phyloP scores from a whole-genome alignment of 2,797 vertebrate genomes.

The Toxotes lorentzi region DNA sequence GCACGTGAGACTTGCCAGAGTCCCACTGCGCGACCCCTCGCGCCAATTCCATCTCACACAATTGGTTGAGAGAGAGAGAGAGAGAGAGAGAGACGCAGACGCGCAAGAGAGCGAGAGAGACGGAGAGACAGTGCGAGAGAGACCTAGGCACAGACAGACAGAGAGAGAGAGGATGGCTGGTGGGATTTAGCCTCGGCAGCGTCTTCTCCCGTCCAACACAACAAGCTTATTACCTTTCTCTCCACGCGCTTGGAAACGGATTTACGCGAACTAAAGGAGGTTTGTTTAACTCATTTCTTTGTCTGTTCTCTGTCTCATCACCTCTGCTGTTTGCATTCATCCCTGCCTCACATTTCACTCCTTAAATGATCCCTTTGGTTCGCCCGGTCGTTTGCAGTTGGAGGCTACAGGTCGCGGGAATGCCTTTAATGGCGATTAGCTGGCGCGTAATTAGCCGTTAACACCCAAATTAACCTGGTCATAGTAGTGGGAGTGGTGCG shows the following conservation, averaged over 20 bases:
- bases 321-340: background rate
- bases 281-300: slow-evolving; percentile 70
- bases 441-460: slow-evolving; percentile 47
- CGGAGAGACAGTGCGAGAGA: background rate
- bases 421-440: slow-evolving; percentile 57
- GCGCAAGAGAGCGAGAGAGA: background rate
- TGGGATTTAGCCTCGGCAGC: slow-evolving; percentile 79
- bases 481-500: background rate
- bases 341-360: background rate
- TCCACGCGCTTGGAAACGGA: slow-evolving; percentile 80
- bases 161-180: slow-evolving; percentile 61
- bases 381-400: background rate
- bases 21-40: slow-evolving; percentile 77
- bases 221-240: slow-evolving; percentile 83
- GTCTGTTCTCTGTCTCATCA: slow-evolving; percentile 2
- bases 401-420: slow-evolving; percentile 64
- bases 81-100: slow-evolving; percentile 23
- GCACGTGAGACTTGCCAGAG: slow-evolving; percentile 62
- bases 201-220: slow-evolving; percentile 83
- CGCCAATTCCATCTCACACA: slow-evolving; percentile 81
- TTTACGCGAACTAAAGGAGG: slow-evolving; percentile 83
- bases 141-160: background rate
- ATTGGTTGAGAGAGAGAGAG: slow-evolving; percentile 67
- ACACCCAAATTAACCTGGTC: slow-evolving; percentile 37
- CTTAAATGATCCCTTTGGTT: background rate